These are phyloP conservation scores for Etheostoma cragini DNA, from an alignment of 2,113 vertebrate species.

Conservation along the genomic window DNA sequence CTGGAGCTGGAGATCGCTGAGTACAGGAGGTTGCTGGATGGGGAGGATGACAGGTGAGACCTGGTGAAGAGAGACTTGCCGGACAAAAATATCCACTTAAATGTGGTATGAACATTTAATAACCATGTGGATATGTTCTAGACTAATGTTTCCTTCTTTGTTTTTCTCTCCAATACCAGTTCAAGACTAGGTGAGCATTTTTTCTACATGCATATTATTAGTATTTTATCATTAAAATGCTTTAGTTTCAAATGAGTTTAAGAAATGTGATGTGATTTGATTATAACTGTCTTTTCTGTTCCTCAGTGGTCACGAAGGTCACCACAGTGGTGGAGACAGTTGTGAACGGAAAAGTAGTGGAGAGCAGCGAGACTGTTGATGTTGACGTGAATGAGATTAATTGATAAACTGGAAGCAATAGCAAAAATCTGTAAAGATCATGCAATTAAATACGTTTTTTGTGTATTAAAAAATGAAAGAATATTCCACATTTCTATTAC, in stretches of 20 bases:
- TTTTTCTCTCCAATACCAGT: slow-evolving; percentile 34
- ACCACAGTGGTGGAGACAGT: slow-evolving; percentile 78
- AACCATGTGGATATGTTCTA: neutral
- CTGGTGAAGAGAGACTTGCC: neutral
- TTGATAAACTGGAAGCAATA: slow-evolving; percentile 19
- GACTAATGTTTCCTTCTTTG: slow-evolving; percentile 33
- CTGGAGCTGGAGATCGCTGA: slow-evolving; percentile 92
- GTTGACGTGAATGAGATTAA: slow-evolving; percentile 63
- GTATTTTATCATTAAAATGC: neutral
- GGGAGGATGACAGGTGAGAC: slow-evolving; percentile 83
- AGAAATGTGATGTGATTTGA: neutral
- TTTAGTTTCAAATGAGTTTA: neutral
- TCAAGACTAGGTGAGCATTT: slow-evolving; percentile 65
- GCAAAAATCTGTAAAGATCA: slow-evolving; percentile 57
- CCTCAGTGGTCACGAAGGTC: slow-evolving; percentile 72
- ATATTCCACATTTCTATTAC: neutral
- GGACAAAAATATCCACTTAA: neutral
- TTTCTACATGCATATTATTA: neutral
- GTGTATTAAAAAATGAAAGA: neutral
- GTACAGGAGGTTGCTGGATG: slow-evolving; percentile 90
- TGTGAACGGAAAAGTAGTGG: slow-evolving; percentile 71
- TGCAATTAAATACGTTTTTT: slow-evolving; percentile 38
- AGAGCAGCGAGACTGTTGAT: slow-evolving; percentile 64
- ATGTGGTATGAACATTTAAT: neutral
- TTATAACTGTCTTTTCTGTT: slow-evolving; percentile 17